These are phyloP conservation scores for Pararge aegeria DNA, from an alignment of 1,140 invertebrate species.

Conservation along the genomic window DNA sequence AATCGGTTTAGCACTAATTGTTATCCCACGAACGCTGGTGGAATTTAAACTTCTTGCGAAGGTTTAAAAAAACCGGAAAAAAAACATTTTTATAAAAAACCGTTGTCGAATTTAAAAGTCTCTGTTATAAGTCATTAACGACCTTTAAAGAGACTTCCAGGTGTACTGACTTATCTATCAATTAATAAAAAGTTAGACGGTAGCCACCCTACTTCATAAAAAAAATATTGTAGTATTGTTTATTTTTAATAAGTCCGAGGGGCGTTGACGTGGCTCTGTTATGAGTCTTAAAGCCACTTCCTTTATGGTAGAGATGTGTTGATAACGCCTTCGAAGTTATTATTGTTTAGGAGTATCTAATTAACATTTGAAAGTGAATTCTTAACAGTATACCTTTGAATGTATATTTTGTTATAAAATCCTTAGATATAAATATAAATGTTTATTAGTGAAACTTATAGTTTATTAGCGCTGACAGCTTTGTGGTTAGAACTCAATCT, in stretches of 20 bases:
- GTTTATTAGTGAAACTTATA: too few relatives aligned
- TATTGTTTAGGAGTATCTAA: neutral
- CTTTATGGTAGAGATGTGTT: slow-evolving; percentile 1
- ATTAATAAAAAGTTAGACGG: slow-evolving; percentile 3
- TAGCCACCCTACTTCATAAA: slow-evolving; percentile 4
- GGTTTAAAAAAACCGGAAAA: too few relatives aligned
- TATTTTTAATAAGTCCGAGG: slow-evolving; percentile 3
- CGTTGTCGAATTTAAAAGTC: too few relatives aligned
- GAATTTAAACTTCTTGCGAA: too few relatives aligned
- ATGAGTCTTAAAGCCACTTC: slow-evolving; percentile 1
- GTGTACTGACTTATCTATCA: neutral
- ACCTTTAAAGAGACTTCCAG: neutral
- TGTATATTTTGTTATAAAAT: too few relatives aligned
- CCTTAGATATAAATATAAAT: neutral
- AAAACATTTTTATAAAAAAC: too few relatives aligned
- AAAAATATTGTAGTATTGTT: slow-evolving; percentile 2
- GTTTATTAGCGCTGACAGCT: too few relatives aligned
- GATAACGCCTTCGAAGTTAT: neutral
- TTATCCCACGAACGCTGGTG: too few relatives aligned
- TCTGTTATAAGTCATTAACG: too few relatives aligned
- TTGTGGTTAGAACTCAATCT: too few relatives aligned
- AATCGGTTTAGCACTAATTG: too few relatives aligned
- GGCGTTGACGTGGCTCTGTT: slow-evolving; percentile 7
- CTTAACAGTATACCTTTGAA: neutral
- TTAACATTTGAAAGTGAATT: neutral